Conservation (phyloP, 2,888 invertebrate genomes). For the Pegoplata infirma region DNA sequence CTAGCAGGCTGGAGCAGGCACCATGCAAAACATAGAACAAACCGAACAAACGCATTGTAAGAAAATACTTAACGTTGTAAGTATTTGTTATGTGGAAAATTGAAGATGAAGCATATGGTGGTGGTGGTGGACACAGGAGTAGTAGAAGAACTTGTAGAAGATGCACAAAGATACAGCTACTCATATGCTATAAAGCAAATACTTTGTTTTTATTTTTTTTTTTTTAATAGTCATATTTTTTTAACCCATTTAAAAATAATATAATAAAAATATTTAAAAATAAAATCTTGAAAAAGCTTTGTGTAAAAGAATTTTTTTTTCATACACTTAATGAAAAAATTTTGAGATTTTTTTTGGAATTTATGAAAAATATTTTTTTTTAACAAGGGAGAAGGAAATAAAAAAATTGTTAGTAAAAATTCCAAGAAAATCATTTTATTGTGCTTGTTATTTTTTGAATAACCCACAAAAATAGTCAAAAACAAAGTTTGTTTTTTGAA, state of each 20-base stretch:
- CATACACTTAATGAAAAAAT: no score
- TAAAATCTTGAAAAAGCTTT: neutral
- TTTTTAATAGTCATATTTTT: constrained; percentile 34
- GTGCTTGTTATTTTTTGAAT: no score
- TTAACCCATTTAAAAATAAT: constrained; percentile 43
- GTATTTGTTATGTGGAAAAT: neutral
- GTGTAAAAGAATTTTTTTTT: no score
- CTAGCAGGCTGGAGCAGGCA: neutral
- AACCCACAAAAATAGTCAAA: no score
- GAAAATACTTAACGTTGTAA: constrained; percentile 26
- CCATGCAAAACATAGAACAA: constrained; percentile 15
- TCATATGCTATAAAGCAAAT: neutral
- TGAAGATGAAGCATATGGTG: neutral
- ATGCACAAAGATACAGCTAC: neutral
- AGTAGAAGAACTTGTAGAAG: neutral
- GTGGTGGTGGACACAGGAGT: no score
- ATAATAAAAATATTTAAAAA: no score
- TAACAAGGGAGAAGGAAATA: no score
- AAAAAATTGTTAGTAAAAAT: no score
- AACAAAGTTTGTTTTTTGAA: no score
- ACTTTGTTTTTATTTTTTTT: neutral
- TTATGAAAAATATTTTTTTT: no score
- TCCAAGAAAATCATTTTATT: neutral
- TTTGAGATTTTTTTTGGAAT: no score
- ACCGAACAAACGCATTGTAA: constrained; percentile 31